A percentile compares a stretch with the other conserved stretches of the same genome.
These are phyloP conservation scores for Volucella bombylans DNA, from an alignment of 2,888 invertebrate genomes.

Conservation along the genomic window DNA sequence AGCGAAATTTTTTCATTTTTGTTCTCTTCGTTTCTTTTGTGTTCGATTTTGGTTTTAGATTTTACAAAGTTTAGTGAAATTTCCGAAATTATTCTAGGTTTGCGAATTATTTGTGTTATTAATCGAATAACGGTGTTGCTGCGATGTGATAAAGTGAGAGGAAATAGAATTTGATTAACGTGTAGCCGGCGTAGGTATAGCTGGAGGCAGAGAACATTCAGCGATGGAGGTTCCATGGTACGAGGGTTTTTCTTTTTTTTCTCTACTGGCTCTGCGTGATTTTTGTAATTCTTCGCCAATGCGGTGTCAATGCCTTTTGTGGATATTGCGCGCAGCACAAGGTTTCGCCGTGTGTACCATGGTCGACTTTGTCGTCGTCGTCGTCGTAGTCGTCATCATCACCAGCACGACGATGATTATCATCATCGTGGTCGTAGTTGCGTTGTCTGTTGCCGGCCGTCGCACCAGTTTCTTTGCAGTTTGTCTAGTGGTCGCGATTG, in stretches of 20 bases:
- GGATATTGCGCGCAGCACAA: slow-evolving; percentile 68
- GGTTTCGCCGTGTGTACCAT: slow-evolving; percentile 65
- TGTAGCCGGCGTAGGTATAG: slow-evolving; percentile 11
- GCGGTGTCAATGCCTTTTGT: slow-evolving; percentile 73
- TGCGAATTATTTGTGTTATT: slow-evolving; percentile 1
- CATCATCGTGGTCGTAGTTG: slow-evolving; percentile 34
- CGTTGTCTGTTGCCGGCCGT: slow-evolving; percentile 48
- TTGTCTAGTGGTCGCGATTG: slow-evolving; percentile 44
- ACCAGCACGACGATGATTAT: neutral
- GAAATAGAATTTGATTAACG: neutral
- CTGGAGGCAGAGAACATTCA: neutral
- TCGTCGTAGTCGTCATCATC: slow-evolving; percentile 29
- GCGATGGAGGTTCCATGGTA: slow-evolving; percentile 4
- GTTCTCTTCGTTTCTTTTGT: slow-evolving; percentile 14
- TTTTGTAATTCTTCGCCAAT: slow-evolving; percentile 61
- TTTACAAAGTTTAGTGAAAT: slow-evolving; percentile 42
- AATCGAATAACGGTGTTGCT: slow-evolving; percentile 23
- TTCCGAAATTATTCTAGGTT: slow-evolving; percentile 29
- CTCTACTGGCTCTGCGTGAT: slow-evolving; percentile 57
- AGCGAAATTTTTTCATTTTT: slow-evolving; percentile 38
- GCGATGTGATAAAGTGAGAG: slow-evolving; percentile 22
- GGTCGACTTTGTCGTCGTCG: slow-evolving; percentile 54
- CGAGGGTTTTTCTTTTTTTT: slow-evolving; percentile 12
- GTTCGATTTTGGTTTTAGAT: slow-evolving; percentile 48
- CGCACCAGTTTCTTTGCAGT: slow-evolving; percentile 59